Percentiles rank a stretch among this genome's conserved stretches.
phyloP scores from a whole-genome alignment of 2,113 vertebrate species.

The Motacilla alba region DNA sequence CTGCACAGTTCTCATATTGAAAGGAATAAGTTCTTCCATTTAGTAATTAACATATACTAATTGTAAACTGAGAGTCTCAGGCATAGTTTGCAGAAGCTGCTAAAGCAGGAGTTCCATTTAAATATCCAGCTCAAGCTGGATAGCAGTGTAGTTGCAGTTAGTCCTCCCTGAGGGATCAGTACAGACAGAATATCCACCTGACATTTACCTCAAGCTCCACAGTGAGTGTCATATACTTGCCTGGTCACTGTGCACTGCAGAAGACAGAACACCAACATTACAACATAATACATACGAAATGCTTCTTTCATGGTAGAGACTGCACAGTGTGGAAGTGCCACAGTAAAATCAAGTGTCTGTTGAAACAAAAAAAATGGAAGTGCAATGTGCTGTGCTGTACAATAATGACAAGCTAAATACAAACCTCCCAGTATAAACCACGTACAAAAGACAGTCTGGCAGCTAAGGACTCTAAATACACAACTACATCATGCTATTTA shows the following conservation, averaged over 20 bases:
- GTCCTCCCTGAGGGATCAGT: neutral
- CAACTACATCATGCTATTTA: neutral
- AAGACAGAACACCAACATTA: neutral
- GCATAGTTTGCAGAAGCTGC: neutral
- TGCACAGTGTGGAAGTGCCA: neutral
- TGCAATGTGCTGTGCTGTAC: neutral
- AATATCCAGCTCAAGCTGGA: neutral
- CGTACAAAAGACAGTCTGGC: neutral
- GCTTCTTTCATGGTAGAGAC: accelerated
- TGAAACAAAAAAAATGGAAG: neutral
- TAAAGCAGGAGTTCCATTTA: neutral
- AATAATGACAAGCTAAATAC: neutral
- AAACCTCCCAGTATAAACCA: neutral
- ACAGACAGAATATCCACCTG: neutral
- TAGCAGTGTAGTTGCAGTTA: neutral
- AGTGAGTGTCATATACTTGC: neutral
- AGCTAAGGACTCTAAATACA: neutral
- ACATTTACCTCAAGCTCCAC: neutral
- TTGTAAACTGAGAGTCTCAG: neutral
- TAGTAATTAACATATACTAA: neutral
- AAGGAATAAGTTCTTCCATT: neutral
- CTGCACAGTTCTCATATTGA: neutral
- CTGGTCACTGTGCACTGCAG: neutral
- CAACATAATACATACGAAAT: accelerated
- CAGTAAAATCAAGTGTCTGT: neutral